These are phyloP conservation scores for Muschampia plurimacula DNA, from an alignment of 2,888 invertebrate species.

Conservation along the genomic window DNA sequence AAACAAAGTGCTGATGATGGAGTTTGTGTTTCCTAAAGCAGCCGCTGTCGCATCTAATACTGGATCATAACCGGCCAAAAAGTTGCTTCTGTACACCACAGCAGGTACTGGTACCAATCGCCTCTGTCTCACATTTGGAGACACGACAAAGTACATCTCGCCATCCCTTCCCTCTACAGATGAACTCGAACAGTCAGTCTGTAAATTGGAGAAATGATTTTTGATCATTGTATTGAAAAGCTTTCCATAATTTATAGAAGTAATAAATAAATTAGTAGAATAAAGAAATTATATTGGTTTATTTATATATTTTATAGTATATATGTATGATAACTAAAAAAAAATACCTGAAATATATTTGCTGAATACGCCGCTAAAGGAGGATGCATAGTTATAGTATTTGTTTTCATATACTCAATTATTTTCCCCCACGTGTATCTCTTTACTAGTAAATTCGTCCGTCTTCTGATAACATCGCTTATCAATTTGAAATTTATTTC, in stretches of 20 bases:
- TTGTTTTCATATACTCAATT: conserved; percentile 90
- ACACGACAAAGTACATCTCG: conserved; percentile 94
- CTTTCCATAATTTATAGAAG: not conserved
- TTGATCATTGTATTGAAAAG: not conserved
- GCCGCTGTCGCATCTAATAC: conserved; percentile 93
- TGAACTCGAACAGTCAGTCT: conserved; percentile 92
- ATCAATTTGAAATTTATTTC: conserved; percentile 94
- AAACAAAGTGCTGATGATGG: conserved; percentile 91
- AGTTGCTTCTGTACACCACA: conserved; percentile 90
- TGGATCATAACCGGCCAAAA: conserved; percentile 94
- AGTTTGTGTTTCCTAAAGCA: conserved; percentile 89
- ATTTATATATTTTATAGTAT: too few species aligned
- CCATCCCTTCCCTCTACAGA: conserved; percentile 92
- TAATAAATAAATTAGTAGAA: too few species aligned
- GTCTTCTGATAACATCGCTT: conserved; percentile 92
- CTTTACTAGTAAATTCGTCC: conserved; percentile 92
- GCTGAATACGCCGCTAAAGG: conserved; percentile 93
- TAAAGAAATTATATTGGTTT: too few species aligned
- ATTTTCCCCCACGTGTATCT: conserved; percentile 92
- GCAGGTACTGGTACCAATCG: conserved; percentile 94
- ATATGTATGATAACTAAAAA: not conserved
- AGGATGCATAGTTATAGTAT: conserved; percentile 89
- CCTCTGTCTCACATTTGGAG: conserved; percentile 91
- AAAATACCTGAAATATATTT: conserved; percentile 90
- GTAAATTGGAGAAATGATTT: conserved; percentile 60